These are phyloP conservation scores for Stegostoma tigrinum DNA, from an alignment of 2,113 vertebrate genomes.

Conservation along the genomic window DNA sequence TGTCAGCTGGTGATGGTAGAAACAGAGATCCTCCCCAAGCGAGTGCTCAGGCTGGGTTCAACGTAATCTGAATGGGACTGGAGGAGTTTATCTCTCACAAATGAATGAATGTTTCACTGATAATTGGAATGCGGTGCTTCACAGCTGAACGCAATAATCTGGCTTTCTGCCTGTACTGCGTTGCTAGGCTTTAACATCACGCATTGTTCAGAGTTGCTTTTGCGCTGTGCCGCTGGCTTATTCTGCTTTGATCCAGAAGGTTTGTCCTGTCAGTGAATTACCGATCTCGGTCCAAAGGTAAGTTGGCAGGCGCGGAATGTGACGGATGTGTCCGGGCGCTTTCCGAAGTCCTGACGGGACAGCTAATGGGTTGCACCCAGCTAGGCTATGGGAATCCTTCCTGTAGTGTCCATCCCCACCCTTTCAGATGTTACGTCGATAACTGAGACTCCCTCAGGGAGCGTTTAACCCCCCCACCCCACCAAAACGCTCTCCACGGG, in stretches of 20 bases:
- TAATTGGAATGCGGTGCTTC: background rate
- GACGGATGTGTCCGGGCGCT: too few species aligned
- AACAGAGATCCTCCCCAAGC: too few species aligned
- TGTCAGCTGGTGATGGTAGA: too few species aligned
- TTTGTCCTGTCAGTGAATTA: background rate
- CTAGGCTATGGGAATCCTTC: too few species aligned
- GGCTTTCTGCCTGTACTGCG: background rate
- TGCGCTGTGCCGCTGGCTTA: background rate
- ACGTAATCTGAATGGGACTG: constrained; percentile 16
- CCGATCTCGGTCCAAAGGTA: background rate
- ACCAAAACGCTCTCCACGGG: background rate
- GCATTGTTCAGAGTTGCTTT: background rate
- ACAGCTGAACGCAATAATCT: background rate
- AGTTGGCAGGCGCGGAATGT: background rate
- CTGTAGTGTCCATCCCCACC: background rate
- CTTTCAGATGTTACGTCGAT: background rate
- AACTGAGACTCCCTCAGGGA: background rate
- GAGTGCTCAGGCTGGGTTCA: too few species aligned
- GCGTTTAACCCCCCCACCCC: background rate
- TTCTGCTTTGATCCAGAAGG: background rate
- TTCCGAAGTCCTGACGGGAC: background rate
- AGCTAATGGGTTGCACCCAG: background rate
- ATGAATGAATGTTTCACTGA: background rate
- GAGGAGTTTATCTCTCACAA: background rate
- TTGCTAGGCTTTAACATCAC: background rate